Evolutionary conservation across 2,888 invertebrate species (phyloP), one percentile per base, ranked within the genome.

Genomic region (Eilema griseolum): DNA sequence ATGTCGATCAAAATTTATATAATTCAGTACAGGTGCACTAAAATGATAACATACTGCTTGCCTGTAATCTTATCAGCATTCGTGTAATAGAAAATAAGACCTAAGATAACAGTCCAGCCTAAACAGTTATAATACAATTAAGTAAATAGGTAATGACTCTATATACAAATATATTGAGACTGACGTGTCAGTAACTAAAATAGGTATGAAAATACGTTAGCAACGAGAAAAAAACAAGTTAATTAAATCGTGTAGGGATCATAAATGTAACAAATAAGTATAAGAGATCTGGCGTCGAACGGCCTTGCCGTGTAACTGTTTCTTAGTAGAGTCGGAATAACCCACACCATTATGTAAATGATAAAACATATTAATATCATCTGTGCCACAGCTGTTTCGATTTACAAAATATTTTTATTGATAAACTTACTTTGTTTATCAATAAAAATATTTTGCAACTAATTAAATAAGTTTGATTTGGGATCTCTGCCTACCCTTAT

Each of bases 301-400:
- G 92, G 88, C 92, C 91, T 91, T 91, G 92, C 78, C 80, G 78
- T 76, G 83, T 90, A 92, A 90, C 91, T 90, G 92, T 92, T 89
- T 82, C 83, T 78, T 65, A 74, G 79, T 74, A 74, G 70, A 75
- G 73, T 86, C 72, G 86, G 85, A 86, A 88, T 86, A 88, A 89
- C 86, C 88, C 88, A 83, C 74, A 78, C 79, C 81, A 86, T 86
- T 88, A 89, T 88, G 87, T 81, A 85, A 89, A 89, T 85, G 70
- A 76, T 72, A 70, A 73, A 72, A 79, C 71, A 83, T 86, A 85
- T 66, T 84, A 78, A 83, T 83, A 77, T 81, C 81, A 84, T 84
- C 78, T 82, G 68, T 59, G 72, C 74, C 81, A 82, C 85, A 88
- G 88, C 87, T 89, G 89, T 88, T 86, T 81, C 75, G 70, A 75